phyloP scores from a whole-genome alignment of 2,888 invertebrate species.

The Arctia plantaginis region DNA sequence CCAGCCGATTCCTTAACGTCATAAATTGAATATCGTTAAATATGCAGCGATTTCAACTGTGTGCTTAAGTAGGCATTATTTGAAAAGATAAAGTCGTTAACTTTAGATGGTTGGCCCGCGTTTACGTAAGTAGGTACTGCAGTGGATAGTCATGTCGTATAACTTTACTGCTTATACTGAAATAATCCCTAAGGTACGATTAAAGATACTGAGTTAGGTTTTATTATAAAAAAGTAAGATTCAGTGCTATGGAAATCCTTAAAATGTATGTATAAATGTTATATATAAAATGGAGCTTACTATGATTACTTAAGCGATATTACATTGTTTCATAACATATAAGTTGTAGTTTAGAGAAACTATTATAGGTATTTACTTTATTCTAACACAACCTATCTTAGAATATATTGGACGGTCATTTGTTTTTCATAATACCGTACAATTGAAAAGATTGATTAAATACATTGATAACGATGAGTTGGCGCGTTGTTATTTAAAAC shows the following conservation, averaged over 20 bases:
- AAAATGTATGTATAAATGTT: slow-evolving; percentile 38
- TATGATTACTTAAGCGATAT: slow-evolving; percentile 29
- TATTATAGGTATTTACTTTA: neutral
- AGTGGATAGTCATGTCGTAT: slow-evolving; percentile 70
- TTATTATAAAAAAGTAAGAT: slow-evolving; percentile 43
- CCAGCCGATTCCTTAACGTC: slow-evolving; percentile 75
- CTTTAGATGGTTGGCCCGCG: slow-evolving; percentile 57
- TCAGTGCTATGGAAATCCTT: slow-evolving; percentile 41
- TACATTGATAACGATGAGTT: too few relatives aligned
- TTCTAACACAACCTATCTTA: neutral
- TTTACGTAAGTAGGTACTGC: slow-evolving; percentile 55
- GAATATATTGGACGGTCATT: too few relatives aligned
- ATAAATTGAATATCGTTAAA: slow-evolving; percentile 86
- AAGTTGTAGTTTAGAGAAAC: neutral
- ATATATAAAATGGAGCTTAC: slow-evolving; percentile 32
- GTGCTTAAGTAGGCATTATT: slow-evolving; percentile 78
- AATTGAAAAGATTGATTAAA: too few relatives aligned
- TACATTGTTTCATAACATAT: neutral
- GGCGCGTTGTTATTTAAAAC: too few relatives aligned
- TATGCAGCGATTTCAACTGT: slow-evolving; percentile 65
- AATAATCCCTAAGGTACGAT: slow-evolving; percentile 69
- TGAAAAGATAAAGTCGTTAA: slow-evolving; percentile 79
- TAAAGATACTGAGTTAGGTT: slow-evolving; percentile 49
- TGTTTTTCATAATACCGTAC: too few relatives aligned
- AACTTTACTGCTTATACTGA: slow-evolving; percentile 70